phyloP scores from a whole-genome alignment of 2,113 vertebrate genomes.

The Pterocles burchelli region DNA sequence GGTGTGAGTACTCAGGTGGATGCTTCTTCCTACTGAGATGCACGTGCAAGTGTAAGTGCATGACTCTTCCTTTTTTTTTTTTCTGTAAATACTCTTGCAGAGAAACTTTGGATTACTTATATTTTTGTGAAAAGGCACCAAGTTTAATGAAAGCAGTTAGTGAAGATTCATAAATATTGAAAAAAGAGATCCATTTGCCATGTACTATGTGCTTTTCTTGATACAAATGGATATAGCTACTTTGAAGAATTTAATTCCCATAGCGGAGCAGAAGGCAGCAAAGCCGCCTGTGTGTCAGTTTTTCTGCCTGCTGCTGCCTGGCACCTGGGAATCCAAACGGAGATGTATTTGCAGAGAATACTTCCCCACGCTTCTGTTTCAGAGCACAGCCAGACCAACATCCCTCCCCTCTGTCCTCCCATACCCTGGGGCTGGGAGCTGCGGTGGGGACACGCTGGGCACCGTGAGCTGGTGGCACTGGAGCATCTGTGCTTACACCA shows the following conservation, averaged over 20 bases:
- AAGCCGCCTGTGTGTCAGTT: neutral
- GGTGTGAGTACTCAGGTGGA: neutral
- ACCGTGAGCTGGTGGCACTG: neutral
- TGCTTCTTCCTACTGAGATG: neutral
- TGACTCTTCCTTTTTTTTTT: neutral
- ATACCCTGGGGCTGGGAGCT: neutral
- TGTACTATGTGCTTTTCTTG: neutral
- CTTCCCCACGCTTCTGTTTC: neutral
- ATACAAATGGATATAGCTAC: neutral
- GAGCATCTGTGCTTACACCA: neutral
- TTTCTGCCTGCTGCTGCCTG: neutral
- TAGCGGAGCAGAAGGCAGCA: neutral
- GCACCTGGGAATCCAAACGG: neutral
- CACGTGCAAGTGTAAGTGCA: neutral
- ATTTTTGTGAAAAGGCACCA: neutral
- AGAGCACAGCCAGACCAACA: neutral
- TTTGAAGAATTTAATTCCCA: neutral
- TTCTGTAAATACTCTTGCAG: neutral
- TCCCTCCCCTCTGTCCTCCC: neutral
- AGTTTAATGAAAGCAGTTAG: neutral
- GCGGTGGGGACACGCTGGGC: fast-evolving
- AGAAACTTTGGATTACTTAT: neutral
- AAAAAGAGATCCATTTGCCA: neutral
- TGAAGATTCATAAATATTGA: neutral
- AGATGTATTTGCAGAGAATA: neutral